Base-by-base conservation (phyloP, 30 jellyfish, hydroid and myxozoan genomes). In the Aurelia aurita complex sp. Pacific region DNA sequence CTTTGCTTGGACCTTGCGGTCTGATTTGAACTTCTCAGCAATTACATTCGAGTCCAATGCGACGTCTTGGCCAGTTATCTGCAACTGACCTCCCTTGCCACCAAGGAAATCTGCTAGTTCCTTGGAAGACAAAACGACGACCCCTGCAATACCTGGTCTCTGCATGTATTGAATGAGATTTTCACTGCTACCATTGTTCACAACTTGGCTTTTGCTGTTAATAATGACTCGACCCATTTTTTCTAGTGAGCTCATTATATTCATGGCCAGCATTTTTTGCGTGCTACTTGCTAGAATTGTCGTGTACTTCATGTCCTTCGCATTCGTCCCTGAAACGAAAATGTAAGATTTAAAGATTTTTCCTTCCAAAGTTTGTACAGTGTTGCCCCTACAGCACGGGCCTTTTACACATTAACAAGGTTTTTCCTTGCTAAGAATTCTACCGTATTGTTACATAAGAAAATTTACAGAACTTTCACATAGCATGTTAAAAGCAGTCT, bases 251-350 rank as follows among this genome's bases (percentile, higher is more conserved):
- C 60, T 67, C 82, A 51, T 60, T 5, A 83, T 57, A 51, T 62
- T 52, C 36, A 29, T 34, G 10, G 92, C 92, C n/a, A n/a, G n/a
- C n/a, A n/a, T n/a, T 29, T 64, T 12, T 42, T 83, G 92, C 46
- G 68, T 54, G 7, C 64, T 46, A 64, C 85, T 72, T 7, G 92
- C 92, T 33, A 83, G 82, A 50, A 83, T 73, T 38, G 92, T 67
- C 61, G 92, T 83, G 82, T 83, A 83, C 92, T 35, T 83, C 54
- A 62, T 67, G 23, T 83, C 92, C 51, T 82, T 73, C 61, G 57
- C 79, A 46, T 82, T 72, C 40, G 46, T 54, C 52, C 62, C 19
- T 50, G 77, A 40, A 66, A 73, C 10, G 53, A n/a, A 57, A 36
- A 65, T 40, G 52, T 3, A 40, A 40, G 0, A 40, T 40, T 40